A percentile compares a stretch with the other conserved stretches of the same genome.
Evolutionary conservation across 2,113 vertebrate genomes (phyloP).

Genomic region (Hydrochoerus hydrochaeris): DNA sequence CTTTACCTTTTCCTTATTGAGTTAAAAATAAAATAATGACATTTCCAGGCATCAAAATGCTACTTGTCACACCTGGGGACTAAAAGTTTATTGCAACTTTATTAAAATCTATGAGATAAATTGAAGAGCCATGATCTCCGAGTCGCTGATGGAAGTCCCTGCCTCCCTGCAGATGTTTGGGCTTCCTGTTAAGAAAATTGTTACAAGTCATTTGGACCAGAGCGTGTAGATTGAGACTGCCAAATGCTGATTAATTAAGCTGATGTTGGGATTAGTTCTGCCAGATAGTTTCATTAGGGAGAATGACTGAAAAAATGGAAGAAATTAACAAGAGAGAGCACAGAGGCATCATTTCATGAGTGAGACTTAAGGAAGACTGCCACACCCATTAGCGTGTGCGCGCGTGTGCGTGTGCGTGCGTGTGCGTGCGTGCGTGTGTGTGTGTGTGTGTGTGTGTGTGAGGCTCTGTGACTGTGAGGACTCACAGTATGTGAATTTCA

Average conservation of each 20-base stretch:
- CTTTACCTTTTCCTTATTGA: constrained; percentile 57
- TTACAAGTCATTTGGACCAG: constrained; percentile 88
- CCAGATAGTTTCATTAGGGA: constrained; percentile 89
- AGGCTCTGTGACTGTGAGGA: not conserved
- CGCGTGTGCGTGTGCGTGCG: no score
- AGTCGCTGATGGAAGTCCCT: constrained; percentile 70
- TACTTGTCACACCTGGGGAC: constrained; percentile 65
- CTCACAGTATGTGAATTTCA: not conserved
- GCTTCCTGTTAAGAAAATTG: constrained; percentile 88
- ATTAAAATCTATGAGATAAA: constrained; percentile 84
- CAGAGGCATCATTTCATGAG: constrained; percentile 59
- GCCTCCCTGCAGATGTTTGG: constrained; percentile 82
- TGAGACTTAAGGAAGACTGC: not conserved
- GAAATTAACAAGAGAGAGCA: constrained; percentile 72
- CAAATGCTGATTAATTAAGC: constrained; percentile 92
- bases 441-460: not conserved
- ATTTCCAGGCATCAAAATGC: constrained; percentile 73
- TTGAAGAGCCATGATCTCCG: constrained; percentile 69
- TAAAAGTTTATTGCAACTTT: constrained; percentile 80
- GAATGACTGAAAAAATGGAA: constrained; percentile 85
- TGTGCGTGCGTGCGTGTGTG: not conserved
- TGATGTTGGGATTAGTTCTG: constrained; percentile 92
- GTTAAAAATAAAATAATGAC: constrained; percentile 76
- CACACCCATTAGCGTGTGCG: not conserved
- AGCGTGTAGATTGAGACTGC: constrained; percentile 84